phyloP scores from a whole-genome alignment of 1,140 invertebrate species.

The Pygmarrhopalites habei region DNA sequence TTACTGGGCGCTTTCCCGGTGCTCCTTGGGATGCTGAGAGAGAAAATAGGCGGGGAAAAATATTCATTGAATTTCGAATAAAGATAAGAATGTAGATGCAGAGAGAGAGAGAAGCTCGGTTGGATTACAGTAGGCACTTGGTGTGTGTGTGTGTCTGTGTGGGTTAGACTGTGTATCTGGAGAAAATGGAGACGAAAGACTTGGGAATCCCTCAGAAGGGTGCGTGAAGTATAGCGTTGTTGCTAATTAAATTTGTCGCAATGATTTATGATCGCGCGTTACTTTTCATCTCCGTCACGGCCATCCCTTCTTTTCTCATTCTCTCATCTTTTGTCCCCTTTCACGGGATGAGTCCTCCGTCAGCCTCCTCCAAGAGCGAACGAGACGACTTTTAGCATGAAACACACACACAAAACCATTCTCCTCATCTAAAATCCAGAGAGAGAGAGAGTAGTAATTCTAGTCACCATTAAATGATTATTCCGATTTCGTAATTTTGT shows the following conservation, averaged over 20 bases:
- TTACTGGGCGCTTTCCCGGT: too few species aligned
- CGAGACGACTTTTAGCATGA: too few species aligned
- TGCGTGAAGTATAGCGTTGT: constrained; percentile 16
- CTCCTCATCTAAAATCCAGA: too few species aligned
- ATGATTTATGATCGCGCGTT: constrained; percentile 37
- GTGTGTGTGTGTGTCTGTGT: too few species aligned
- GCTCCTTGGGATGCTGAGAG: background rate
- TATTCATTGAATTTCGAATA: constrained; percentile 10
- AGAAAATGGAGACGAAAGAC: background rate
- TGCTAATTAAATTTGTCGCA: constrained; percentile 40
- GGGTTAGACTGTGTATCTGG: background rate
- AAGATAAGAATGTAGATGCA: constrained; percentile 3
- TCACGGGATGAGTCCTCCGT: too few species aligned
- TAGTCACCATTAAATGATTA: too few species aligned
- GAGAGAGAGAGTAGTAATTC: too few species aligned
- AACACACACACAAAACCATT: too few species aligned
- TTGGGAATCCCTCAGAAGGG: constrained; percentile 2
- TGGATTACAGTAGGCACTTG: background rate
- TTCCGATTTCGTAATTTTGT: too few species aligned
- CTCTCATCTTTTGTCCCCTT: background rate
- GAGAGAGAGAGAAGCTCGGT: background rate
- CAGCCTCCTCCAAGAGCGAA: too few species aligned
- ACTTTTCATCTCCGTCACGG: constrained; percentile 25
- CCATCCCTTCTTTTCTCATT: background rate
- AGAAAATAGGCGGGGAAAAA: background rate